Conservation (phyloP, 1,140 invertebrate species). For the Ceratoteleas bidentatus region DNA sequence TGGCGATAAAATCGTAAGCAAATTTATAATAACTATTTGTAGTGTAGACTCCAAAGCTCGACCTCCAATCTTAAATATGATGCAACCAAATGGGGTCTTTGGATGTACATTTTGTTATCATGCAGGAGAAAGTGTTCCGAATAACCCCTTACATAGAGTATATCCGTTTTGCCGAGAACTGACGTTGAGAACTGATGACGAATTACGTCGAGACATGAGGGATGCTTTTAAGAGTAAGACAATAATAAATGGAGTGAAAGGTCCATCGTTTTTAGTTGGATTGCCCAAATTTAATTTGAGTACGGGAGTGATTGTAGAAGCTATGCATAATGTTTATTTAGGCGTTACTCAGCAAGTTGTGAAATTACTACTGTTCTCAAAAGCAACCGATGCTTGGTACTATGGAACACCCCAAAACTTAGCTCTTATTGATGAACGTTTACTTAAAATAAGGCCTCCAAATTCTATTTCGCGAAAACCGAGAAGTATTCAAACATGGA, state of each 20-base stretch:
- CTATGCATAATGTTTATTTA: conserved; percentile 43
- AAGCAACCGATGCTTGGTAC: background rate
- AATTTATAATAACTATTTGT: conserved; percentile 8
- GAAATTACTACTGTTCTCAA: background rate
- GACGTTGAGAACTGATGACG: background rate
- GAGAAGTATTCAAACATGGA: background rate
- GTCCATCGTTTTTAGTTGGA: background rate
- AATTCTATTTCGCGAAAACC: conserved; percentile 1
- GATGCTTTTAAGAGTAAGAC: background rate
- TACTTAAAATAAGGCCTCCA: background rate
- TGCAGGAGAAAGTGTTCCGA: background rate
- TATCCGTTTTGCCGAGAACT: background rate
- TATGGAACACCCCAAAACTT: background rate
- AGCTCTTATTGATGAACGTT: background rate
- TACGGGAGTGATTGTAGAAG: conserved; percentile 28
- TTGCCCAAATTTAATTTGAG: conserved; percentile 8
- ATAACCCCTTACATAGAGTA: conserved; percentile 12
- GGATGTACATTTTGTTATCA: conserved; percentile 17
- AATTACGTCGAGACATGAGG: conserved; percentile 3
- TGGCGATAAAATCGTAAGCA: conserved; percentile 6
- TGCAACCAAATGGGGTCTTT: background rate
- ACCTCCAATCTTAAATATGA: conserved; percentile 5
- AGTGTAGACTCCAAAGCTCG: conserved; percentile 20
- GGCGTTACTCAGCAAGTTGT: conserved; percentile 34
- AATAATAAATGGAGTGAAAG: conserved; percentile 3